Base-by-base conservation (phyloP, 1,140 invertebrate genomes). In the Rhyacophila brunnea region DNA sequence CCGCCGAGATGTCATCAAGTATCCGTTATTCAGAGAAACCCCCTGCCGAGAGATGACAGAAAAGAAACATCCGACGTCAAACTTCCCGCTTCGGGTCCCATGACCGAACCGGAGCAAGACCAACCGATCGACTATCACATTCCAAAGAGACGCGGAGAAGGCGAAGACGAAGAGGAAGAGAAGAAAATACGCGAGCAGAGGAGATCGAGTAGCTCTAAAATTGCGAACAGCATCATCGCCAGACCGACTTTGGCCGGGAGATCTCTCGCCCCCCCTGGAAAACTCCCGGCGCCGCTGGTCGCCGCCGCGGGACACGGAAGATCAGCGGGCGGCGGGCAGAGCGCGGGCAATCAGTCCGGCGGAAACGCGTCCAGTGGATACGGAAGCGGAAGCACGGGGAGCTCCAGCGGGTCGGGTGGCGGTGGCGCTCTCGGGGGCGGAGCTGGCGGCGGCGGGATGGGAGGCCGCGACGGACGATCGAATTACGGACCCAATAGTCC, bases 61-160 rank as follows among this genome's bases (percentile, higher is more conserved):
- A 79, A 82, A 66, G 80, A 82, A 64, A 68, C 81, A 49, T 72
- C 73, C 36, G 81, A 82, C 35, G 71, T 76, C 14, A 75, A 70
- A 35, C 62, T 83, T 52, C 80, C 81, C 40, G 64, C 70, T 6
- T 74, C 77, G 35, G 59, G 79, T 34, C 73, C 77, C 6, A 65
- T 80, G 13, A 65, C 79, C 34, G 77, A 76, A 72, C 83, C 85
- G 0, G 84, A 86, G 73, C 86, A 93, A 75, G 90, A 92, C 43
- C 89, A 91, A 63, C 91, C 91, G 0, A 92, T 93, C 48, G 89
- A 93, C 68, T 93, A 93, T 71, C 90, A 89, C 65, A 88, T 93
- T 53, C 90, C 90, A 13, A 92, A 90, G 71, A 84, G 87, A 52
- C 81, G 84, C 59, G 83, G 86, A 15, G 83, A 87, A 60, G 73